Evolutionary conservation across 2,113 vertebrate genomes (phyloP), one percentile per base, ranked within the genome.

Genomic region (Saccopteryx bilineata): DNA sequence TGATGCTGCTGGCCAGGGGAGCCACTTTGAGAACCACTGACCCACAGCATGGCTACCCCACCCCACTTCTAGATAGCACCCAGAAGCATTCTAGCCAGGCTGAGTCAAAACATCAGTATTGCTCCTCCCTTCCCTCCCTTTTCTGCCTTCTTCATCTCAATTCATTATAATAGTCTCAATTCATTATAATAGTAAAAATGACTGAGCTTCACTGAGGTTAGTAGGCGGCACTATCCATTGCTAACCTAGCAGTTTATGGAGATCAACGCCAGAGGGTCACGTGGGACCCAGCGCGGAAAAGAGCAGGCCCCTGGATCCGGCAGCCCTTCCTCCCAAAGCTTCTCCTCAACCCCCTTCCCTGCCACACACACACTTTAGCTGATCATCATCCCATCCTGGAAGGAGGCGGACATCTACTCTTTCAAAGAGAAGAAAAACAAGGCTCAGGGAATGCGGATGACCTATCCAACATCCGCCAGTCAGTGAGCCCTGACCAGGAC

Each of bases 51-150:
- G 46, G 31, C 12, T 14, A 28, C 15, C 11, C 21, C 23, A 5
- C n/a, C 14, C 23, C 6, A 5, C 8, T 5, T 9, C 74, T 72
- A 54, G 31, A 69, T 2, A 8, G 48, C 69, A 26, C 31, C 0
- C 0, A 39, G 66, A 23, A 50, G 46, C 0, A 0, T 13, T 9
- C 13, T 1, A 2, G 6, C 33, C 46, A 52, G 24, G n/a, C 24
- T 1, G 15, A 10, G 24, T 7, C 2, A 1, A 66, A 9, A 24
- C 19, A 39, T 21, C 21, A 12, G 3, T 0, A 2, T 0, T 3
- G 56, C 14, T 12, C 63, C 83, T 24, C 18, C 23, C 50, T 23
- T 48, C 9, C 65, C 65, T 28, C 26, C 54, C 61, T 15, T 10
- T 15, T 10, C 65, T 26, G 33, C 7, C 19, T 7, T 7, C 56